phyloP scores from a whole-genome alignment of 2,888 invertebrate genomes.

The Caenorhabditis wallacei region DNA sequence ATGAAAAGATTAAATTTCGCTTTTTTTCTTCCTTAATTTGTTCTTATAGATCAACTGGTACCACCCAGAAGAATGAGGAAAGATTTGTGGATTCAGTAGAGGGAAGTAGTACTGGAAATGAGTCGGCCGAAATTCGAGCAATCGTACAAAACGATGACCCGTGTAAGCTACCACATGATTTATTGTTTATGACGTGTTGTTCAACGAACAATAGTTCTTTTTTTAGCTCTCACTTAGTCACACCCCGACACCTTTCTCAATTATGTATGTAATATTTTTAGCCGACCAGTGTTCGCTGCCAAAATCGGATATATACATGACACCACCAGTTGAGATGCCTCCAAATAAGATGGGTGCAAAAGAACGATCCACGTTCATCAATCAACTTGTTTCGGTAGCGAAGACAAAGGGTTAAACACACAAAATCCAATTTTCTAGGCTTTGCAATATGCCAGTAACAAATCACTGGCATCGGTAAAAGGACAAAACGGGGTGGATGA shows the following conservation, averaged over 20 bases:
- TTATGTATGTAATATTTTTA: conserved; percentile 10
- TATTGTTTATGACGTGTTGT: too few relatives aligned
- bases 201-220: too few relatives aligned
- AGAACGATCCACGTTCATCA: conserved; percentile 72
- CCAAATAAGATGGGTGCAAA: conserved; percentile 68
- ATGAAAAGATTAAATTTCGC: conserved; percentile 14
- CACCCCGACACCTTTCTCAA: neutral
- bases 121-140: conserved; percentile 68
- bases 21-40: conserved; percentile 15
- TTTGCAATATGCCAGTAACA: conserved; percentile 66
- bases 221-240: neutral
- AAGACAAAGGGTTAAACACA: neutral
- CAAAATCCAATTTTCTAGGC: conserved; percentile 40
- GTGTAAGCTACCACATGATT: conserved; percentile 29
- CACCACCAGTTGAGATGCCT: conserved; percentile 50
- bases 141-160: conserved; percentile 66
- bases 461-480: conserved; percentile 56
- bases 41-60: conserved; percentile 53
- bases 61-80: conserved; percentile 54
- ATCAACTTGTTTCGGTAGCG: conserved; percentile 66
- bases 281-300: conserved; percentile 62
- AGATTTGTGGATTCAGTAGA: conserved; percentile 43
- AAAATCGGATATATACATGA: conserved; percentile 64
- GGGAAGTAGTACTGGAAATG: conserved; percentile 60
- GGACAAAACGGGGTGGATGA: conserved; percentile 37